Evolutionary conservation across 1,140 invertebrate genomes (phyloP), one percentile per base, ranked within the genome.

Genomic region (Microplitis demolitor): DNA sequence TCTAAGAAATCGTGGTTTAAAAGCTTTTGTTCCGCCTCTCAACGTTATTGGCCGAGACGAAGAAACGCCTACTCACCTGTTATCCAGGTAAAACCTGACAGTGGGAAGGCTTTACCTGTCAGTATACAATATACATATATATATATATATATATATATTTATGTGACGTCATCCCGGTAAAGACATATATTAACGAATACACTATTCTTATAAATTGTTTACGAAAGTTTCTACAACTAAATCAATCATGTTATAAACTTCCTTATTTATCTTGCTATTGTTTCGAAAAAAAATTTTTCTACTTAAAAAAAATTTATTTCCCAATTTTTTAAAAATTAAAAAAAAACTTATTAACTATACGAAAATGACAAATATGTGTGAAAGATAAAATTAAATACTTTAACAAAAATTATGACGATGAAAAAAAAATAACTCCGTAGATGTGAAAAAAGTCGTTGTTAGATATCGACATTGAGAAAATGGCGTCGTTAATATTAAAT

Each of bases 401-500:
- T 24, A 24, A 24, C 24, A 24, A 24, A 24, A 24, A 24, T 24
- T 24, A 45, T 53, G 37, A 11, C 62, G 39, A 71, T 63, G 33
- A 34, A 53, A 45, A 77, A 35, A 72, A 35, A 67, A 33, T 66
- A 51, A 66, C 34, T 69, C 24, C 24, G 24, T 24, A 24, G 16
- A 51, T n/a, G 45, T 64, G 56, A 11, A 54, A 45, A n/a, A 81
- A 86, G 81, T 68, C 73, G 78, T n/a, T 14, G 34, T 37, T 56
- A 81, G 82, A 85, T 84, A 84, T 85, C 82, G 82, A 82, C 85
- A 84, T 81, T 83, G 78, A 81, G 83, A 86, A 87, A 86, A 87
- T 85, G 83, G 83, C 83, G 84, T 86, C 84, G 84, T 87, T 86
- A 85, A 86, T 80, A 81, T 86, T 85, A 86, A 87, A 85, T 79